Conservation (phyloP, 2,113 vertebrate species). For the Cranoglanis bouderius region DNA sequence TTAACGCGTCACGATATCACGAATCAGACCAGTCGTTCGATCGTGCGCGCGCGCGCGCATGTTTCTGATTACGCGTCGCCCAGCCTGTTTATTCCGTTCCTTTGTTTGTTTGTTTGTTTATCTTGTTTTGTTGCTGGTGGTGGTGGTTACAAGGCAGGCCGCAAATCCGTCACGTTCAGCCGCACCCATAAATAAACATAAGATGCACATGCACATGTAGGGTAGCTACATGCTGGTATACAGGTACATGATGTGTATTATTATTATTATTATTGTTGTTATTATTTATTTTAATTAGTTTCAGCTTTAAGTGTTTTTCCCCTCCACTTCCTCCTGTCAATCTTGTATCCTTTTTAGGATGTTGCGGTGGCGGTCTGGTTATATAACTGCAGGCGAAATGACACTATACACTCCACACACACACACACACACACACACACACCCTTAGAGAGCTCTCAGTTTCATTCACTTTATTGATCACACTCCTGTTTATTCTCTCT, state of each 20-base stretch:
- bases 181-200: slow-evolving; percentile 27
- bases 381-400: slow-evolving; percentile 71
- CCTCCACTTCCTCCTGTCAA: slow-evolving; percentile 35
- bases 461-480: slow-evolving; percentile 63
- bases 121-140: not conserved
- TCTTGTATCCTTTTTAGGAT: slow-evolving; percentile 55
- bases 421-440: not conserved
- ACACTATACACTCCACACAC: slow-evolving; percentile 63
- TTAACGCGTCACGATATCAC: slow-evolving; percentile 1
- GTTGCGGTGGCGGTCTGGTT: slow-evolving; percentile 57
- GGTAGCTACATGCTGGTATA: not conserved
- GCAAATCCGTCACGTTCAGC: not conserved
- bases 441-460: slow-evolving; percentile 67
- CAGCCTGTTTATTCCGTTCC: not conserved
- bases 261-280: not conserved
- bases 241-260: not conserved
- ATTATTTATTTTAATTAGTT: not conserved
- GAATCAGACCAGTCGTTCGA: not conserved
- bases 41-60: not conserved
- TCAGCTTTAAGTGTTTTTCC: not conserved
- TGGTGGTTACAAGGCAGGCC: not conserved
- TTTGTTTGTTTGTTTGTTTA: not conserved
- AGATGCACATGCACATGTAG: not conserved
- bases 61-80: not conserved
- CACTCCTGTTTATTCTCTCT: slow-evolving; percentile 19